Base-by-base conservation (phyloP, 2,797 vertebrate genomes). In the Chaunax sp. region DNA sequence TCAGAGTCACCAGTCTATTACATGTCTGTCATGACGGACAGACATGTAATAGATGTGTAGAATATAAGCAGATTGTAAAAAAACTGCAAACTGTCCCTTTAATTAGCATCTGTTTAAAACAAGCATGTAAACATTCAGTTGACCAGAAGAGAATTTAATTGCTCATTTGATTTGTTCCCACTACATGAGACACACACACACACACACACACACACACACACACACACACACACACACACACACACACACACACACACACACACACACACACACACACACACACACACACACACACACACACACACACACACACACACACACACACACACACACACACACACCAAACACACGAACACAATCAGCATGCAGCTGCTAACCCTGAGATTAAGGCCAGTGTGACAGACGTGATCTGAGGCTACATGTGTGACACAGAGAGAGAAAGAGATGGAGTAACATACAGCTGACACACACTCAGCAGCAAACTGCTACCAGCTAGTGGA, bases 331-430 rank as follows among this genome's bases (percentile, higher is more conserved):
- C 46, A 35, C 26, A 51, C 53, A 46, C 51, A 68, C 66, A 37
- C 38, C n/a, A n/a, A n/a, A n/a, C n/a, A n/a, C n/a, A n/a, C n/a
- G n/a, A n/a, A 49, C 33, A 55, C 33, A 77, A 52, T 75, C 64
- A 60, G 79, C 62, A 30, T 66, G 87, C 90, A 91, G 88, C 87
- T 90, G 90, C 85, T 88, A 80, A 83, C 84, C 83, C 77, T 0
- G 69, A 89, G 88, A 91, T 91, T 91, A 90, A 88, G 87, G 87
- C 84, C 89, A 87, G 82, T 71, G 85, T 82, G 84, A 88, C 87
- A 78, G 84, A 90, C 83, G 64, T 77, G 84, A 89, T 90, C 89
- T 88, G 77, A 81, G 81, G 80, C 80, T 89, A 78, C 88, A 89
- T 91, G 87, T 91, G 89, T 63, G 86, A 75, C 87, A 64, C 82